phyloP scores from a whole-genome alignment of 2,113 vertebrate genomes.

The Lampris incognitus region DNA sequence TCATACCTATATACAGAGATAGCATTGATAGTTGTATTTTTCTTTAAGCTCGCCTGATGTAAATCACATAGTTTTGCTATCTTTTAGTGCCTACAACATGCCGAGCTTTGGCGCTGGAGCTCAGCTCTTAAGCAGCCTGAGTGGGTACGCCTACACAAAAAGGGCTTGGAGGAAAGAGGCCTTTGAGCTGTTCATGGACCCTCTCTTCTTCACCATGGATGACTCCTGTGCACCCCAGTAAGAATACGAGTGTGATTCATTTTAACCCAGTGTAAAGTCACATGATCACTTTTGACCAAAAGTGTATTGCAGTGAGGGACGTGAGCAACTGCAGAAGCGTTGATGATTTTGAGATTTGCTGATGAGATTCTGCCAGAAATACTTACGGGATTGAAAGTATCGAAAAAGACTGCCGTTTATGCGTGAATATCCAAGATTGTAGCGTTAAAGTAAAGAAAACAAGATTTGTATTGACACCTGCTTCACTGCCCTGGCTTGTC shows the following conservation, averaged over 20 bases:
- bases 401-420: no score
- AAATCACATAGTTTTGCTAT: neutral
- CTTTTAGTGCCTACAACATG: constrained; percentile 89
- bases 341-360: no score
- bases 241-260: constrained; percentile 42
- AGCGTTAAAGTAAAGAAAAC: neutral
- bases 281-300: neutral
- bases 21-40: no score
- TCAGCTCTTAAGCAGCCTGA: constrained; percentile 93
- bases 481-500: constrained; percentile 17
- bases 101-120: constrained; percentile 94
- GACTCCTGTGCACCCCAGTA: constrained; percentile 88
- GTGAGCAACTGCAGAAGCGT: no score
- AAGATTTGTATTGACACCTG: neutral
- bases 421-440: neutral
- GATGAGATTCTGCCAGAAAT: no score
- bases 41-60: no score
- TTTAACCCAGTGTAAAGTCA: neutral
- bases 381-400: no score
- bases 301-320: no score
- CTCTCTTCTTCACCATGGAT: constrained; percentile 97
- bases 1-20: no score
- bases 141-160: constrained; percentile 97
- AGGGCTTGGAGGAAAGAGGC: constrained; percentile 97
- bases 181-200: constrained; percentile 94